These are phyloP conservation scores for Fulica atra DNA, from an alignment of 2,113 vertebrate species.

Conservation along the genomic window DNA sequence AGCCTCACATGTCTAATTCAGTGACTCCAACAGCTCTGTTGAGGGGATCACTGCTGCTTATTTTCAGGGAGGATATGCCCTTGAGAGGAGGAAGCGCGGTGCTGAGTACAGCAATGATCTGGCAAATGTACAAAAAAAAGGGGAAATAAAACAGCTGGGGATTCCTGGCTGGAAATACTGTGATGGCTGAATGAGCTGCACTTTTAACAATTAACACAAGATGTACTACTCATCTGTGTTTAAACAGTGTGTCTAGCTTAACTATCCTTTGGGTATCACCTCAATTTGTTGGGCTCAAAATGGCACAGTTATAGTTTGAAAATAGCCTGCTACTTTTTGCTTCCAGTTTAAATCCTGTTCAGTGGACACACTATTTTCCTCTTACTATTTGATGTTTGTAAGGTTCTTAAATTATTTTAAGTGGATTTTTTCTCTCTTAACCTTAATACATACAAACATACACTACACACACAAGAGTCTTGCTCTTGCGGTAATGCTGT, in stretches of 20 bases:
- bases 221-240: background rate
- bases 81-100: background rate
- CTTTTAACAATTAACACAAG: background rate
- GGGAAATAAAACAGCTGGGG: constrained; percentile 30
- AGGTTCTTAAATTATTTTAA: background rate
- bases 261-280: background rate
- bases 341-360: background rate
- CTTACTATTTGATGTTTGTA: background rate
- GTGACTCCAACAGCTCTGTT: background rate
- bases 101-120: background rate
- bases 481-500: background rate
- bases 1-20: fast-evolving
- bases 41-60: background rate
- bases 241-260: background rate
- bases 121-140: constrained; percentile 6
- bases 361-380: background rate
- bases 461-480: fast-evolving
- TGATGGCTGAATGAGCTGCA: background rate
- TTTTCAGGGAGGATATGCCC: background rate
- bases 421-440: background rate
- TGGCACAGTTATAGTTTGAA: background rate
- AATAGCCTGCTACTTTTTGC: background rate
- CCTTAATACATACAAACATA: background rate
- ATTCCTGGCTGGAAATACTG: constrained; percentile 36
- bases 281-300: background rate